Percentiles rank a stretch among this genome's conserved stretches.
These are phyloP conservation scores for Limnephilus auricula DNA, from an alignment of 2,888 invertebrate species.

Conservation along the genomic window DNA sequence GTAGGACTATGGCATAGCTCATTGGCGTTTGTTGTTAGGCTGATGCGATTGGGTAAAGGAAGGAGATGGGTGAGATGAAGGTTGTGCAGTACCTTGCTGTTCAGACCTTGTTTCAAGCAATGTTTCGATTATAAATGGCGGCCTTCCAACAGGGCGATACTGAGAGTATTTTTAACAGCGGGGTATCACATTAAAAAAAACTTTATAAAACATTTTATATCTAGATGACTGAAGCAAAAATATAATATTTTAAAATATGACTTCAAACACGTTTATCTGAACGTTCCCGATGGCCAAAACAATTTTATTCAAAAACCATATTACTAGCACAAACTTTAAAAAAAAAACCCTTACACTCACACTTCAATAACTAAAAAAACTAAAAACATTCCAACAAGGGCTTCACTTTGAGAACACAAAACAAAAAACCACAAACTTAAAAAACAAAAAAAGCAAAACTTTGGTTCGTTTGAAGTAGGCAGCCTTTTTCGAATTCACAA, in stretches of 20 bases:
- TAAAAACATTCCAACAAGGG: not conserved
- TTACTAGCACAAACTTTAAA: not conserved
- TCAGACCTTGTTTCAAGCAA: no score
- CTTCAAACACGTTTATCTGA: not conserved
- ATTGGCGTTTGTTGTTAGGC: no score
- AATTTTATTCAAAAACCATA: not conserved
- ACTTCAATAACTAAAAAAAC: not conserved
- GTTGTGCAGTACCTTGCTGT: no score
- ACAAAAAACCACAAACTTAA: not conserved
- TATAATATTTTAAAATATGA: not conserved
- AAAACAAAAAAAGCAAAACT: not conserved
- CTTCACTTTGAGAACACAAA: not conserved
- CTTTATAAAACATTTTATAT: not conserved
- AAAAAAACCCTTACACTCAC: not conserved
- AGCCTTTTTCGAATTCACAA: not conserved
- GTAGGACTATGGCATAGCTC: no score
- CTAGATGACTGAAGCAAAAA: not conserved
- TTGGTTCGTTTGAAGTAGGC: not conserved
- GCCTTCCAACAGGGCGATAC: no score
- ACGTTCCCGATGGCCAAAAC: not conserved
- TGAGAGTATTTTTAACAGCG: no score
- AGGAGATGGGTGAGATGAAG: no score
- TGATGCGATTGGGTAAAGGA: no score
- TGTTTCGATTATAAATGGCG: no score
- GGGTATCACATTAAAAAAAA: not conserved